Conservation (phyloP, 1,140 invertebrate genomes). For the Pachypsylla venusta region DNA sequence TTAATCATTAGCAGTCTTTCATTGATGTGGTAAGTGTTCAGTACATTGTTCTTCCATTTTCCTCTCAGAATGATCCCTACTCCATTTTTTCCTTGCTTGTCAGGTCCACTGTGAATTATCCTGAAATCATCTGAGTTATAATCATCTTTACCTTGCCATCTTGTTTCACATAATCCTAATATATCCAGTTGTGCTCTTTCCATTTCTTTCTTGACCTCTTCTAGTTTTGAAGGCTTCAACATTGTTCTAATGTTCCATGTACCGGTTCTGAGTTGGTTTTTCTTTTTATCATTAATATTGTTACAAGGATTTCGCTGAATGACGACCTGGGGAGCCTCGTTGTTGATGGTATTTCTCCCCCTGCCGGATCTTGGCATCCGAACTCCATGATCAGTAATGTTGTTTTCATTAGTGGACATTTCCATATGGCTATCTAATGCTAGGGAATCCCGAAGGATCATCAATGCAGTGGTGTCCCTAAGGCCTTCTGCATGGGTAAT, state of each 20-base stretch:
- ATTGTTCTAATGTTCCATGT: slow-evolving; percentile 12
- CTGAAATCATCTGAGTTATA: slow-evolving; percentile 1
- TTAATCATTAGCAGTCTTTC: slow-evolving; percentile 13
- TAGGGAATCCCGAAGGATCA: too few relatives aligned
- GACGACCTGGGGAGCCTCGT: too few relatives aligned
- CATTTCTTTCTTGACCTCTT: slow-evolving; percentile 13
- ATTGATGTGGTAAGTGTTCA: slow-evolving; percentile 11
- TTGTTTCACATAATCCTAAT: slow-evolving; percentile 12
- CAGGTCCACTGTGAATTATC: slow-evolving; percentile 10
- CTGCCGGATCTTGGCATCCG: too few relatives aligned
- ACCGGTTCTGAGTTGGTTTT: neutral
- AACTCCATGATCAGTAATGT: too few relatives aligned
- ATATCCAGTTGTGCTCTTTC: slow-evolving; percentile 12
- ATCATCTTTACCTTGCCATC: slow-evolving; percentile 8
- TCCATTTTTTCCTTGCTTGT: slow-evolving; percentile 10
- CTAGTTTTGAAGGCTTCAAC: slow-evolving; percentile 9
- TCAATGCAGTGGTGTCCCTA: too few relatives aligned
- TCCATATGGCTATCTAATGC: too few relatives aligned
- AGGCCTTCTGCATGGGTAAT: too few relatives aligned
- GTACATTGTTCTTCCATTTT: slow-evolving; percentile 12
- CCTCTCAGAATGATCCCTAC: slow-evolving; percentile 12
- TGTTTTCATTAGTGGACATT: too few relatives aligned
- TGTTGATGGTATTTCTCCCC: too few relatives aligned
- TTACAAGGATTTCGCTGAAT: too few relatives aligned
- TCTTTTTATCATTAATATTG: too few relatives aligned